These are phyloP conservation scores for Vireo griseus DNA, from an alignment of 2,797 vertebrate genomes.

Conservation along the genomic window DNA sequence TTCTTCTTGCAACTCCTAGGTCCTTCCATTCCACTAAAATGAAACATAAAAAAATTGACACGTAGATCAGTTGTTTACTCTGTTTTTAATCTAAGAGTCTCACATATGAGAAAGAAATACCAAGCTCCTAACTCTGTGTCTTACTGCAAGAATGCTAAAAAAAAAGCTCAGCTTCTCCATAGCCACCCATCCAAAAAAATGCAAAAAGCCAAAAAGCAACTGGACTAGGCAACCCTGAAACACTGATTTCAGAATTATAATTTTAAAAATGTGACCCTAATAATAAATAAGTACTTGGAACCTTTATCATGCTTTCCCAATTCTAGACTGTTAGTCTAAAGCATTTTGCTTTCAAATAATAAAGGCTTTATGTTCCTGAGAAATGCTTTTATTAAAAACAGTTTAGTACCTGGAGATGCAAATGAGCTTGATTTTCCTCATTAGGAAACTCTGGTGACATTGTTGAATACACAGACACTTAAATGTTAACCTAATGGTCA, in stretches of 20 bases:
- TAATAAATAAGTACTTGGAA: not conserved
- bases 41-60: not conserved
- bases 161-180: not conserved
- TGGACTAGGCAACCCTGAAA: not conserved
- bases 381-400: not conserved
- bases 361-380: not conserved
- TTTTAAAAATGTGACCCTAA: not conserved
- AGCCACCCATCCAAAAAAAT: not conserved
- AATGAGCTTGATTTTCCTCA: not conserved
- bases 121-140: not conserved
- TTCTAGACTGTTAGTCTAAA: not conserved
- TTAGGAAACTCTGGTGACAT: not conserved
- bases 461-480: not conserved
- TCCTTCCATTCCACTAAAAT: not conserved
- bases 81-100: not conserved
- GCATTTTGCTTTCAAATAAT: not conserved
- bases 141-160: not conserved
- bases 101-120: not conserved
- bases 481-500: not conserved
- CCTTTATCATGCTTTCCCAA: not conserved
- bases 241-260: not conserved
- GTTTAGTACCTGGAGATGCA: not conserved
- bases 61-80: not conserved
- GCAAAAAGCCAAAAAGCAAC: not conserved
- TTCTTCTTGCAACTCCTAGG: not conserved